Evolutionary conservation across 2,113 vertebrate genomes (phyloP).

Genomic region (Ondatra zibethicus): DNA sequence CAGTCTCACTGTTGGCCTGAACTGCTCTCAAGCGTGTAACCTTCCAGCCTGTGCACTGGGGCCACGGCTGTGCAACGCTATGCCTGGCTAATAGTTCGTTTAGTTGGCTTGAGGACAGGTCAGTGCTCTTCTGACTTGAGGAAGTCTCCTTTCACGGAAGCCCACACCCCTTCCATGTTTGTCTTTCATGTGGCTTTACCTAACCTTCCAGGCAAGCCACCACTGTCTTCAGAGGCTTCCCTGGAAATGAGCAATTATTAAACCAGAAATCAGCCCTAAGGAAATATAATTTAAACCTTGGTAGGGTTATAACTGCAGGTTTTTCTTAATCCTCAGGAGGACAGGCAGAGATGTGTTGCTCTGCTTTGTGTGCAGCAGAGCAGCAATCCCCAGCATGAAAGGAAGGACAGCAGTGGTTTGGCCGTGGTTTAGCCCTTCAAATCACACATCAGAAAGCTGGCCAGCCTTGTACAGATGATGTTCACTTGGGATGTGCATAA

Average conservation of each 20-base stretch:
- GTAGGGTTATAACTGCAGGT: background rate
- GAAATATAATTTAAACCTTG: background rate
- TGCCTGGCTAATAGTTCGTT: background rate
- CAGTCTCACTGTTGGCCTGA: background rate
- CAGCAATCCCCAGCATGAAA: background rate
- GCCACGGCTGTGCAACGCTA: fast-evolving
- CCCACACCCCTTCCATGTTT: background rate
- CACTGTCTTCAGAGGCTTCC: background rate
- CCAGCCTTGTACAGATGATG: background rate
- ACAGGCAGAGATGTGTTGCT: background rate
- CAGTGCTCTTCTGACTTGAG: background rate
- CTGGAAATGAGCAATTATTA: background rate
- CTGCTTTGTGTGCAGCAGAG: background rate
- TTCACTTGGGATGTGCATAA: background rate
- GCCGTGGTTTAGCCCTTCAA: background rate
- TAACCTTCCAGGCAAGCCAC: background rate
- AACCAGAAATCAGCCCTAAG: background rate
- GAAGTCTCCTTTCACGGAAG: background rate
- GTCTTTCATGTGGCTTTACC: background rate
- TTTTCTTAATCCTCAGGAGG: background rate
- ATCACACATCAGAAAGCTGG: background rate
- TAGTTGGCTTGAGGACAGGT: background rate
- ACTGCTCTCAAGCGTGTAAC: background rate
- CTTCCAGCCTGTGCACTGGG: background rate
- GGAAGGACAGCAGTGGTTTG: background rate